phyloP scores from a whole-genome alignment of 1,140 invertebrate genomes.

The Branchinecta lynchi region DNA sequence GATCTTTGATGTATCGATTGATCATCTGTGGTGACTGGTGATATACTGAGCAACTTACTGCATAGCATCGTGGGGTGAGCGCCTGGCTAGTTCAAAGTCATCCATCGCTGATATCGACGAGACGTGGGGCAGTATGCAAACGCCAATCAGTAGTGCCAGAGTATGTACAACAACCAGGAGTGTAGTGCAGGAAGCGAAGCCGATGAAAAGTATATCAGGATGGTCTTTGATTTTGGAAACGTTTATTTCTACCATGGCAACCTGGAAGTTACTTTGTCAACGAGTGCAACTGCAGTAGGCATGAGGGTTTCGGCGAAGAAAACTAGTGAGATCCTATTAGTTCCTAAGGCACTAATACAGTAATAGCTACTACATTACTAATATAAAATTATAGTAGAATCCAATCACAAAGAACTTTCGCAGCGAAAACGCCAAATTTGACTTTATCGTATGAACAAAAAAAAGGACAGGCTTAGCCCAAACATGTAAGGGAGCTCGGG shows the following conservation, averaged over 20 bases:
- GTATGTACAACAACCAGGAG: constrained; percentile 92
- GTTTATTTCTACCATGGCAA: not conserved
- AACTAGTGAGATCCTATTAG: no score
- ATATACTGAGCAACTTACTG: not conserved
- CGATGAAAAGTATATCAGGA: constrained; percentile 65
- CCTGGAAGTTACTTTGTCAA: not conserved
- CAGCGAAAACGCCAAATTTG: no score
- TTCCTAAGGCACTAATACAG: no score
- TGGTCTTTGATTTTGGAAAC: constrained; percentile 35
- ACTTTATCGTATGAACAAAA: no score
- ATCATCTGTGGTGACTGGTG: no score
- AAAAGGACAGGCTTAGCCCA: no score
- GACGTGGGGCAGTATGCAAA: constrained; percentile 89
- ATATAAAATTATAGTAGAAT: no score
- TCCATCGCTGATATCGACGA: constrained; percentile 60
- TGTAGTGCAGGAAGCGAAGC: constrained; percentile 88
- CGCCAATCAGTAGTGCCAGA: constrained; percentile 96
- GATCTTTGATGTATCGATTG: no score
- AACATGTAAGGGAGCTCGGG: no score
- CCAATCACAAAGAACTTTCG: no score
- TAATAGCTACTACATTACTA: no score
- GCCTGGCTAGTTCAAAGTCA: not conserved
- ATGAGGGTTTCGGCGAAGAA: not conserved
- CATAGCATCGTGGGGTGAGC: not conserved
- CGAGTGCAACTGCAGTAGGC: not conserved